A percentile compares a stretch with the other conserved stretches of the same genome.
These are phyloP conservation scores for Astatoreochromis straeleni DNA, from an alignment of 2,113 vertebrate species.

Conservation along the genomic window DNA sequence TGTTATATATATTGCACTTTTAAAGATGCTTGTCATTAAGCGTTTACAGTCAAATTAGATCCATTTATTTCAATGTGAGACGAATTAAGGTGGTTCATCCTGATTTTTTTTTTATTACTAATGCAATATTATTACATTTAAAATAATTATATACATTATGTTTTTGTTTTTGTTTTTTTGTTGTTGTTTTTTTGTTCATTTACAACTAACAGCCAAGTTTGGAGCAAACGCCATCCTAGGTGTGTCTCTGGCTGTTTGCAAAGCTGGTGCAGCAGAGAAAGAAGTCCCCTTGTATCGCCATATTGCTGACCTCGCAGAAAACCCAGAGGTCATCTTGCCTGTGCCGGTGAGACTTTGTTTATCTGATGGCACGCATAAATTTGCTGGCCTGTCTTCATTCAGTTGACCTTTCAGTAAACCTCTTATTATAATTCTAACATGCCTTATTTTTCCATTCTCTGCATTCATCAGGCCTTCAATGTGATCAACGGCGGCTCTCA, in stretches of 20 bases:
- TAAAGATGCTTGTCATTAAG: not conserved
- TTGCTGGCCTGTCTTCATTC: not conserved
- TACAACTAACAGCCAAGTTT: slow-evolving; percentile 79
- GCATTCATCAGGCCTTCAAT: slow-evolving; percentile 83
- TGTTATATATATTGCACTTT: not conserved
- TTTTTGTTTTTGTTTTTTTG: not conserved
- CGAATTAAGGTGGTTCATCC: not conserved
- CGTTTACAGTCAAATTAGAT: not conserved
- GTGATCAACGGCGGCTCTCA: slow-evolving; percentile 98
- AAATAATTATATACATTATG: not conserved
- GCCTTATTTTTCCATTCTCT: not conserved
- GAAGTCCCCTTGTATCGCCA: slow-evolving; percentile 91
- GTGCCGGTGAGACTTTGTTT: slow-evolving; percentile 82
- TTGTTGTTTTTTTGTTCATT: not conserved
- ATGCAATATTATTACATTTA: not conserved
- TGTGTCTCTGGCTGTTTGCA: slow-evolving; percentile 93
- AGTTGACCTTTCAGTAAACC: not conserved
- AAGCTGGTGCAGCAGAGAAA: slow-evolving; percentile 96
- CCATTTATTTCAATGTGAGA: not conserved
- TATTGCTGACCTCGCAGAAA: slow-evolving; percentile 90
- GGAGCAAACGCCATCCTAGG: slow-evolving; percentile 95
- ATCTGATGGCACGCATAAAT: not conserved
- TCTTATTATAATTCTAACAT: not conserved
- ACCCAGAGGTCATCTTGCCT: slow-evolving; percentile 86
- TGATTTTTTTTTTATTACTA: not conserved